Evolutionary conservation across 2,888 invertebrate species (phyloP).

Genomic region (Adelphocoris suturalis): DNA sequence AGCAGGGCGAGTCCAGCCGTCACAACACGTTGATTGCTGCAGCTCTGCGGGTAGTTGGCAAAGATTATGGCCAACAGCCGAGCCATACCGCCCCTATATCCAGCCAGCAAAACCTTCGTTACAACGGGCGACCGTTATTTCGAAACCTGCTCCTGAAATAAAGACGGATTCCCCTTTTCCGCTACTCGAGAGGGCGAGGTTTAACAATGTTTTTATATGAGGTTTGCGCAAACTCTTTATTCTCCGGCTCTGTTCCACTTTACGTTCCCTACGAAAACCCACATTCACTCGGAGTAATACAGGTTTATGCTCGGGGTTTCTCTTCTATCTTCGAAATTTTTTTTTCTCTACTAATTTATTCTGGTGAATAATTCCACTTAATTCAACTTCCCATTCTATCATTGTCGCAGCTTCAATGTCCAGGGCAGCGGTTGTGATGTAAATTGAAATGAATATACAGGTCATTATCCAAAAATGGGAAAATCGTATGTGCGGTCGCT

Average conservation of each 20-base stretch:
- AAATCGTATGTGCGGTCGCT: too few relatives aligned
- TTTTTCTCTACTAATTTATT: too few relatives aligned
- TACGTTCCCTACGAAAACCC: background rate
- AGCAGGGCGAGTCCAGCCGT: background rate
- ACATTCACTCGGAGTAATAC: background rate
- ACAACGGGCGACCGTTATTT: background rate
- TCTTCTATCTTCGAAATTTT: background rate
- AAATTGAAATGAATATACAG: too few relatives aligned
- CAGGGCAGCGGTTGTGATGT: too few relatives aligned
- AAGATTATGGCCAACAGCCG: background rate
- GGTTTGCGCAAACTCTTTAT: background rate
- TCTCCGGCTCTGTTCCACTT: background rate
- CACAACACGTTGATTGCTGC: constrained; percentile 16
- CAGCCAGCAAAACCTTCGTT: background rate
- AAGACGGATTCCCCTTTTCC: background rate
- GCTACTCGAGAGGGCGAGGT: background rate
- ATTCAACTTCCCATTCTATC: too few relatives aligned
- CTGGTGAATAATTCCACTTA: too few relatives aligned
- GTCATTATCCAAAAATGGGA: too few relatives aligned
- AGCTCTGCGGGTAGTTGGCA: background rate
- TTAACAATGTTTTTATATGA: constrained; percentile 31
- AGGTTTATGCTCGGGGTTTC: background rate
- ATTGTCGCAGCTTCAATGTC: too few relatives aligned
- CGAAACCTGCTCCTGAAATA: constrained; percentile 8
- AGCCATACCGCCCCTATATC: background rate